Evolutionary conservation across 2,888 invertebrate genomes (phyloP).

Genomic region (Cephus sareptanus): DNA sequence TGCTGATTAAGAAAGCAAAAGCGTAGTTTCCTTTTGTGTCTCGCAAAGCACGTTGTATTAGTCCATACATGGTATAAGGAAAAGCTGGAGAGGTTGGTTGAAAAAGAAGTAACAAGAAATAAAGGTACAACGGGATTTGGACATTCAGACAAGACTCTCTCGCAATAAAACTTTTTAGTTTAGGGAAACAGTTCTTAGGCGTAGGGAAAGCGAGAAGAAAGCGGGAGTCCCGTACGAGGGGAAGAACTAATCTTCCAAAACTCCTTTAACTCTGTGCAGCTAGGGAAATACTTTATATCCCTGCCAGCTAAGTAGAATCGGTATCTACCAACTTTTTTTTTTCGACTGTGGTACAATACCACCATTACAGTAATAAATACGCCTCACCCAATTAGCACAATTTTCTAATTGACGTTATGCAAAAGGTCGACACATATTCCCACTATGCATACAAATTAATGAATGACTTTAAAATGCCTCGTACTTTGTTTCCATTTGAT

Average conservation of each 20-base stretch:
- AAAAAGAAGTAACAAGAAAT: background rate
- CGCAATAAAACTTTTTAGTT: conserved; percentile 13
- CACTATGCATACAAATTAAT: background rate
- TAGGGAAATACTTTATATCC: conserved; percentile 24
- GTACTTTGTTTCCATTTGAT: background rate
- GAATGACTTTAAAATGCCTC: background rate
- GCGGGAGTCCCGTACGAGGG: conserved; percentile 9
- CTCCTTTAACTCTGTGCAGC: conserved; percentile 29
- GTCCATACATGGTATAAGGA: background rate
- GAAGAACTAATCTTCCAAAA: conserved; percentile 36
- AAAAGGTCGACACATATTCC: background rate
- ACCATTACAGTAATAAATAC: background rate
- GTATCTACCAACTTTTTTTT: background rate
- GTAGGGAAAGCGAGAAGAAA: conserved; percentile 16
- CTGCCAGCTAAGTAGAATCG: background rate
- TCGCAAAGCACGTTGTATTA: background rate
- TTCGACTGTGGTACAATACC: background rate
- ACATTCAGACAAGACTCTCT: conserved; percentile 26
- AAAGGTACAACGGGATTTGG: conserved; percentile 9
- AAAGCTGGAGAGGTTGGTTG: background rate
- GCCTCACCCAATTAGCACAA: background rate
- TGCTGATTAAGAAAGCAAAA: background rate
- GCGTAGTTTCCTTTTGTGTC: background rate
- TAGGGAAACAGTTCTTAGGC: conserved; percentile 10
- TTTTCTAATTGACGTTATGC: background rate